These are phyloP conservation scores for Parazoanthus darwini DNA, from an alignment of 92 coral and sea anemone species.

Conservation along the genomic window DNA sequence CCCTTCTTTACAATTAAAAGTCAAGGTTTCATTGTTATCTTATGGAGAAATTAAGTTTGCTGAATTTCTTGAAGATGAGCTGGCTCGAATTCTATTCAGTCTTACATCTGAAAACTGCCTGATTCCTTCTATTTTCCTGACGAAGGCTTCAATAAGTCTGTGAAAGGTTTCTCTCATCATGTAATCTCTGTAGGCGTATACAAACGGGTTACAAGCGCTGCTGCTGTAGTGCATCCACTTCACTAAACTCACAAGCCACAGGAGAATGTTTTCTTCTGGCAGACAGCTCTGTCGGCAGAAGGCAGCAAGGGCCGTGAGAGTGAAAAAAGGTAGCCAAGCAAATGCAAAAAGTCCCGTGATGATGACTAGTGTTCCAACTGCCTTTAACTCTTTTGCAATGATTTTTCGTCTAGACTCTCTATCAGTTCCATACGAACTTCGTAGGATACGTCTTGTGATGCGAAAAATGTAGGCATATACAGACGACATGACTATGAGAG, in stretches of 20 bases:
- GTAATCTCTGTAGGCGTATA: conserved; percentile 36
- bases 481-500: conserved; percentile 45
- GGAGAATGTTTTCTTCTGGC: background rate
- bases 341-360: conserved; percentile 33
- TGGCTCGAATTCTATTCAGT: background rate
- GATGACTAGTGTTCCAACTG: conserved; percentile 29
- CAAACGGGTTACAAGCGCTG: conserved; percentile 38
- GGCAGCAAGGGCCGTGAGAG: conserved; percentile 23
- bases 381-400: conserved; percentile 25
- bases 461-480: conserved; percentile 54
- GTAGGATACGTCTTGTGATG: conserved; percentile 49
- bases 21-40: background rate
- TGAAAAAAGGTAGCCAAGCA: conserved; percentile 35
- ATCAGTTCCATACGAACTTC: conserved; percentile 28
- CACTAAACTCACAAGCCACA: conserved; percentile 15
- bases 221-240: conserved; percentile 39
- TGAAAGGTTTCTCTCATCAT: conserved; percentile 34
- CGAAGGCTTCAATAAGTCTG: background rate
- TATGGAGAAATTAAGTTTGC: background rate
- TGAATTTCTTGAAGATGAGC: conserved; percentile 1
- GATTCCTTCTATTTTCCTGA: background rate
- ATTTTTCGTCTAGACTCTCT: conserved; percentile 29
- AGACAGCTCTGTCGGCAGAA: conserved; percentile 21
- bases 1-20: background rate
- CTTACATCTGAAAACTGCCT: background rate